Conservation (phyloP, 1,140 invertebrate species). For the Aphis craccivora region DNA sequence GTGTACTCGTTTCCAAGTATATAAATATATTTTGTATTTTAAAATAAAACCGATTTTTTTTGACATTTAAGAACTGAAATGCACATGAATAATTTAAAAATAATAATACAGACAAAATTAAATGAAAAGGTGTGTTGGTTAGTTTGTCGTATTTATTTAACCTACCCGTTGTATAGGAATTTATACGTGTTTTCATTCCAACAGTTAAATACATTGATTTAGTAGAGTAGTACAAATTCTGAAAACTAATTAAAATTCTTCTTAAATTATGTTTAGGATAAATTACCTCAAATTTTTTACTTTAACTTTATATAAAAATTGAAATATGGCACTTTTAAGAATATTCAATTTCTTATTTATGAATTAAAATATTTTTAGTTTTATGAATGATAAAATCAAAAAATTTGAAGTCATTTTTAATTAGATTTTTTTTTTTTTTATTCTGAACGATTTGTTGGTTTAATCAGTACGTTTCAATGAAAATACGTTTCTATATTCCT, state of each 20-base stretch:
- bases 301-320: too few species aligned
- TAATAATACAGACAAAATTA: background rate
- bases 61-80: background rate
- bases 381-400: background rate
- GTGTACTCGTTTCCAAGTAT: background rate
- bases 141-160: background rate
- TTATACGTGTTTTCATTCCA: background rate
- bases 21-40: background rate
- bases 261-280: background rate
- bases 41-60: background rate
- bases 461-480: background rate
- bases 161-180: background rate
- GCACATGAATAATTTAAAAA: background rate
- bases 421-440: background rate
- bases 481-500: background rate
- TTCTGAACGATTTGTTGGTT: background rate
- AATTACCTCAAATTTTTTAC: too few species aligned
- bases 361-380: background rate
- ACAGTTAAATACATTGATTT: too few species aligned
- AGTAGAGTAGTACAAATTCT: background rate
- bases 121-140: background rate
- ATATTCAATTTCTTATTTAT: background rate
- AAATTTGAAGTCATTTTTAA: background rate
- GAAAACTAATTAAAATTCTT: background rate
- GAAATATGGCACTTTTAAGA: background rate